Conservation (phyloP, 1,140 invertebrate genomes). For the Drosophila setifemur region DNA sequence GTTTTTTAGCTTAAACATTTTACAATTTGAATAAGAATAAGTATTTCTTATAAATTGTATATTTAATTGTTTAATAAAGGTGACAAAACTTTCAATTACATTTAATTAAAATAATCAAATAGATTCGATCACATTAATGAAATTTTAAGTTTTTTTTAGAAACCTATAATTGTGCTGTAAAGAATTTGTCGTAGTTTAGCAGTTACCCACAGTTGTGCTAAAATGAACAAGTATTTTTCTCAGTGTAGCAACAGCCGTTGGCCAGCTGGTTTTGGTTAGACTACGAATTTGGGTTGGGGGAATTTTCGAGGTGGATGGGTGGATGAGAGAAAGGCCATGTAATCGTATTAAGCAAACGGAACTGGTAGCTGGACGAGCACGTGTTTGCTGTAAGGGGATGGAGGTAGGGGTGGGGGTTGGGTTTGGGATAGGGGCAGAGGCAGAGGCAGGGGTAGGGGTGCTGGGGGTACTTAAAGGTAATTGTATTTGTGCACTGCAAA, state of each 20-base stretch:
- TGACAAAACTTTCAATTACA: no score
- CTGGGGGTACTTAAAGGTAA: constrained; percentile 62
- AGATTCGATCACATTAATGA: no score
- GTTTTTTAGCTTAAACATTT: background rate
- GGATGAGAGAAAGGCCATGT: constrained; percentile 24
- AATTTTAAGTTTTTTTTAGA: no score
- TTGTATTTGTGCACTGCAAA: constrained; percentile 67
- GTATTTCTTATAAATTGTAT: no score
- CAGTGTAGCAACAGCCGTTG: constrained; percentile 20
- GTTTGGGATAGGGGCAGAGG: background rate
- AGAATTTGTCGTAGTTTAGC: no score
- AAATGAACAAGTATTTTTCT: background rate
- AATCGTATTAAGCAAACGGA: constrained; percentile 74
- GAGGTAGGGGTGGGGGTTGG: background rate
- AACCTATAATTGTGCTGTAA: no score
- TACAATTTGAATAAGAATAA: background rate
- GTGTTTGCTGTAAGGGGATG: constrained; percentile 24
- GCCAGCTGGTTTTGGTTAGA: constrained; percentile 34
- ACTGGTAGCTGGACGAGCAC: constrained; percentile 60
- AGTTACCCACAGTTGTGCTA: no score
- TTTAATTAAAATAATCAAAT: no score
- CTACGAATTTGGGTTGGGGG: constrained; percentile 33
- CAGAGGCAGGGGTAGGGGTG: background rate
- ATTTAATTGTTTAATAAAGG: no score
- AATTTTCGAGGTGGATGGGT: constrained; percentile 1